Percentiles rank a stretch among this genome's conserved stretches.
Evolutionary conservation across 2,888 invertebrate genomes (phyloP).

Genomic region (Chrysolina haemoptera): DNA sequence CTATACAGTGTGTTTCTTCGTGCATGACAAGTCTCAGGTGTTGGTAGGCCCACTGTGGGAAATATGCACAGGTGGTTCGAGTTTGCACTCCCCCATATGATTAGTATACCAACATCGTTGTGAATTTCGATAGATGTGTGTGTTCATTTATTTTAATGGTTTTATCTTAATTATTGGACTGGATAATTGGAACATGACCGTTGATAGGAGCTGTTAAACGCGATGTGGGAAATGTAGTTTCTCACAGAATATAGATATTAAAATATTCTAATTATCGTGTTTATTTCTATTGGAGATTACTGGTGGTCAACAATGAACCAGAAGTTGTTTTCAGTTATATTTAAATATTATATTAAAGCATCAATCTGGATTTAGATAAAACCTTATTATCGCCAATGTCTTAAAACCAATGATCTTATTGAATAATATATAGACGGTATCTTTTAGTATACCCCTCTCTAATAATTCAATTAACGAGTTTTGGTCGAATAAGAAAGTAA

Average conservation of each 20-base stretch:
- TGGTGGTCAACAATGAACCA: background rate
- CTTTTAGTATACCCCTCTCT: too few species aligned
- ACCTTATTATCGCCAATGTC: too few species aligned
- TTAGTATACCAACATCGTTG: conserved; percentile 31
- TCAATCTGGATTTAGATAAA: too few species aligned
- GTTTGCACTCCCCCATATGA: conserved; percentile 42
- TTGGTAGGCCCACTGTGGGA: conserved; percentile 48
- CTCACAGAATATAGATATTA: background rate
- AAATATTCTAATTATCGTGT: background rate
- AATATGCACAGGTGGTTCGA: conserved; percentile 52
- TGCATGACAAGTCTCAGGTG: conserved; percentile 46
- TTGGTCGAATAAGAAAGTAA: too few species aligned
- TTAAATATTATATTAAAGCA: too few species aligned
- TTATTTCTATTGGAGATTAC: background rate
- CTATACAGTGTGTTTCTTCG: conserved; percentile 39
- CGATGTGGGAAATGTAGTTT: conserved; percentile 37
- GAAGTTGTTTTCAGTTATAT: too few species aligned
- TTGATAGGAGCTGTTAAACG: conserved; percentile 33
- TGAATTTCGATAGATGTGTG: conserved; percentile 39
- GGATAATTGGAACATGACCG: conserved; percentile 40
- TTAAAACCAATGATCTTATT: too few species aligned
- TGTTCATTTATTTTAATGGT: conserved; percentile 40
- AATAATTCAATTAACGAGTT: too few species aligned
- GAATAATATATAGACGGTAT: too few species aligned
- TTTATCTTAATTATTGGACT: conserved; percentile 45